These are phyloP conservation scores for Drosophila nikananu DNA, from an alignment of 1,140 invertebrate species.

Conservation along the genomic window DNA sequence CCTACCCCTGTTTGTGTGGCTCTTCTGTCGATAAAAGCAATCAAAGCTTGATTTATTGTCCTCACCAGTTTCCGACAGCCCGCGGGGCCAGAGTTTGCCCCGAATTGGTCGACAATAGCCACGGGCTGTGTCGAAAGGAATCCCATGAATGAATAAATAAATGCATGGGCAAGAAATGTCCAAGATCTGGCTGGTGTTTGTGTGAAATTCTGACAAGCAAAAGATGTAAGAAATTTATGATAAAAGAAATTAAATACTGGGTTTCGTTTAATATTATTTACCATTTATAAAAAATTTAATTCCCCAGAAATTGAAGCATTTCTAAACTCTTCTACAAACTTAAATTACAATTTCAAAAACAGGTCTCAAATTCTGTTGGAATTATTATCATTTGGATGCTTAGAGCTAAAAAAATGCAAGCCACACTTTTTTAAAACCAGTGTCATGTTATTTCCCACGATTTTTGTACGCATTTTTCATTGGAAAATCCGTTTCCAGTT, in stretches of 20 bases:
- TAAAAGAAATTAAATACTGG: background rate
- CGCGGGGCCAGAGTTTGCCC: constrained; percentile 11
- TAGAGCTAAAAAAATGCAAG: background rate
- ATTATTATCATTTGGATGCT: background rate
- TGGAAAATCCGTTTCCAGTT: constrained; percentile 4
- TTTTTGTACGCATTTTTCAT: background rate
- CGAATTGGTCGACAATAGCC: constrained; percentile 29
- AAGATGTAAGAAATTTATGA: background rate
- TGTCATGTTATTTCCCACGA: background rate
- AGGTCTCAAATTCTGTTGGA: background rate
- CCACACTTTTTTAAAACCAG: background rate
- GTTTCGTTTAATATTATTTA: background rate
- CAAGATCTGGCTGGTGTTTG: background rate
- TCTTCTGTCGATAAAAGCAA: constrained; percentile 60
- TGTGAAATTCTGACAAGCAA: background rate
- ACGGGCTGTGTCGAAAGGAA: background rate
- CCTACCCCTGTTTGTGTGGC: constrained; percentile 20
- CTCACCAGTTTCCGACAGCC: constrained; percentile 21
- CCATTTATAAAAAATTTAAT: background rate
- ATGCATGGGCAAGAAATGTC: constrained; percentile 1
- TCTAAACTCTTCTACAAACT: background rate
- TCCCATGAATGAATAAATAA: constrained; percentile 20
- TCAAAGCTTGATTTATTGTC: constrained; percentile 61
- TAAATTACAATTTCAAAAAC: no score
- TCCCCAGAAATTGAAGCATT: background rate